These are phyloP conservation scores for Scopus umbretta DNA, from an alignment of 2,113 vertebrate species.

Conservation along the genomic window DNA sequence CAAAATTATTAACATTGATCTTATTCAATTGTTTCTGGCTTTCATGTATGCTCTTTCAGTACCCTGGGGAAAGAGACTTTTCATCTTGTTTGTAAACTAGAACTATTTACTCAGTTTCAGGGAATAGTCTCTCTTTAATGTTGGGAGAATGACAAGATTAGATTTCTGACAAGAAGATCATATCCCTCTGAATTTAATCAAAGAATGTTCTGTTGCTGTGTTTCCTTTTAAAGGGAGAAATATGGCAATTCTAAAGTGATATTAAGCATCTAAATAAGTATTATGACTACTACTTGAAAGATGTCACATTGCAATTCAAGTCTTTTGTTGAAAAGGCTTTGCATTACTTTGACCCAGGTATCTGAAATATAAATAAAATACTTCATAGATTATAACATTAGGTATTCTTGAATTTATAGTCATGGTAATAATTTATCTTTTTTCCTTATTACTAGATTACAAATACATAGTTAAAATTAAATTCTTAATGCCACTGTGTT, in stretches of 20 bases:
- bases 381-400: background rate
- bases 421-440: background rate
- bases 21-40: slow-evolving; percentile 11
- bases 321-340: background rate
- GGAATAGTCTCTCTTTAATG: background rate
- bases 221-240: slow-evolving; percentile 10
- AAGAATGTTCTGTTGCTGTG: background rate
- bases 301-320: background rate
- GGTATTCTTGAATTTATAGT: background rate
- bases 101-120: background rate
- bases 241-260: background rate
- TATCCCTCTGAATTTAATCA: background rate
- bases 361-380: background rate
- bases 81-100: slow-evolving; percentile 38
- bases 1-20: slow-evolving; percentile 18
- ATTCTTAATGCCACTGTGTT: background rate
- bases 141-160: slow-evolving; percentile 10
- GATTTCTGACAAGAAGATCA: background rate
- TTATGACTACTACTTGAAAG: background rate
- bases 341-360: background rate
- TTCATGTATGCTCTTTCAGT: background rate
- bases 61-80: slow-evolving; percentile 7
- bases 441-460: background rate
- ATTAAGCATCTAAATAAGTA: background rate
- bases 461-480: background rate